phyloP scores from a whole-genome alignment of 2,797 vertebrate species.

The Spinus pinus region DNA sequence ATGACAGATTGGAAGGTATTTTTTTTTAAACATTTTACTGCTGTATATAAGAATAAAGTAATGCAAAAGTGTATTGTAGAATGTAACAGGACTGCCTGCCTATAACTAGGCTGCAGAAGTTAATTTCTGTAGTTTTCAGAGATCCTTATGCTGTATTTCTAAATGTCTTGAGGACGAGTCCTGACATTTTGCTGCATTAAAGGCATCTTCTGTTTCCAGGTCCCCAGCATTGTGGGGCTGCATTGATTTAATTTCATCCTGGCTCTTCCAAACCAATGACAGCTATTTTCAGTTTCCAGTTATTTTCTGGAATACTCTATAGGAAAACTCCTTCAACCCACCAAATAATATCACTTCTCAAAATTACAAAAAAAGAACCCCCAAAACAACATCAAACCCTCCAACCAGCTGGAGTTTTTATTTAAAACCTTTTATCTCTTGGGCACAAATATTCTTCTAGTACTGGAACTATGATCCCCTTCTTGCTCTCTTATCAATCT shows the following conservation, averaged over 20 bases:
- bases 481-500: background rate
- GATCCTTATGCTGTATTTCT: background rate
- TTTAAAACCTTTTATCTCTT: background rate
- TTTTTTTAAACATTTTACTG: background rate
- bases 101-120: background rate
- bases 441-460: background rate
- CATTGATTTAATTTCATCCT: background rate
- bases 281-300: background rate
- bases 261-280: background rate
- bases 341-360: background rate
- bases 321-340: background rate
- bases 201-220: background rate
- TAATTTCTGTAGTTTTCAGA: background rate
- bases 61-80: background rate
- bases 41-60: background rate
- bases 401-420: background rate
- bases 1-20: background rate
- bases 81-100: background rate
- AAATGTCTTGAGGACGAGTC: background rate
- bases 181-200: background rate
- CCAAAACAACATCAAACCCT: background rate
- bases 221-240: accelerated
- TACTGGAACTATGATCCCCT: background rate
- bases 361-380: background rate
- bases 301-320: background rate